These are phyloP conservation scores for Drosophila dunni DNA, from an alignment of 1,140 invertebrate genomes.

Conservation along the genomic window DNA sequence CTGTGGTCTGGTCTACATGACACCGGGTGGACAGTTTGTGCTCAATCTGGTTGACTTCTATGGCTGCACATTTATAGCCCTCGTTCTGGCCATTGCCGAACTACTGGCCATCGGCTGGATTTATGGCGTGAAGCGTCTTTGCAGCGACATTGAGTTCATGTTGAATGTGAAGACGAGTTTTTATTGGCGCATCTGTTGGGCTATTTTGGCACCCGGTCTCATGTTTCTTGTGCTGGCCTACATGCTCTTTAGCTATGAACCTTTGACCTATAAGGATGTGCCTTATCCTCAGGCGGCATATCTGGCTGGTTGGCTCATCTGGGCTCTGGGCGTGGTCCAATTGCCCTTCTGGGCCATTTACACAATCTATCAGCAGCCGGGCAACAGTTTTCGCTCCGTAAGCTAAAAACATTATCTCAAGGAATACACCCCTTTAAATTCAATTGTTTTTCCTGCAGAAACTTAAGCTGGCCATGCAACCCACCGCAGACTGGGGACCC, in stretches of 20 bases:
- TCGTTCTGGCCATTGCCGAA: constrained; percentile 90
- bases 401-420: constrained; percentile 7
- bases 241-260: constrained; percentile 86
- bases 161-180: constrained; percentile 88
- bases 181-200: constrained; percentile 94
- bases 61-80: constrained; percentile 91
- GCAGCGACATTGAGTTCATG: constrained; percentile 90
- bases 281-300: constrained; percentile 85
- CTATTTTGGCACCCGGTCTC: constrained; percentile 89
- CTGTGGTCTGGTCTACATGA: constrained; percentile 90
- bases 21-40: constrained; percentile 94
- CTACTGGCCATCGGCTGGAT: constrained; percentile 90
- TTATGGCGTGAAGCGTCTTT: constrained; percentile 89
- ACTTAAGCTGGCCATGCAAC: constrained; percentile 56
- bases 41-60: constrained; percentile 94
- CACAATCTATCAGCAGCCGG: constrained; percentile 69
- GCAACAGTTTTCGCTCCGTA: constrained; percentile 54
- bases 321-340: constrained; percentile 85
- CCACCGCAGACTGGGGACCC: constrained; percentile 70
- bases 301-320: constrained; percentile 85
- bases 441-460: constrained; percentile 40
- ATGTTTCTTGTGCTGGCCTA: constrained; percentile 90
- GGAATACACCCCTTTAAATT: neutral
- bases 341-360: constrained; percentile 85
- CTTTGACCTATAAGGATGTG: constrained; percentile 85